Percentiles rank a stretch among this genome's conserved stretches.
Evolutionary conservation across 1,140 invertebrate genomes (phyloP).

Genomic region (Neodiprion lecontei): DNA sequence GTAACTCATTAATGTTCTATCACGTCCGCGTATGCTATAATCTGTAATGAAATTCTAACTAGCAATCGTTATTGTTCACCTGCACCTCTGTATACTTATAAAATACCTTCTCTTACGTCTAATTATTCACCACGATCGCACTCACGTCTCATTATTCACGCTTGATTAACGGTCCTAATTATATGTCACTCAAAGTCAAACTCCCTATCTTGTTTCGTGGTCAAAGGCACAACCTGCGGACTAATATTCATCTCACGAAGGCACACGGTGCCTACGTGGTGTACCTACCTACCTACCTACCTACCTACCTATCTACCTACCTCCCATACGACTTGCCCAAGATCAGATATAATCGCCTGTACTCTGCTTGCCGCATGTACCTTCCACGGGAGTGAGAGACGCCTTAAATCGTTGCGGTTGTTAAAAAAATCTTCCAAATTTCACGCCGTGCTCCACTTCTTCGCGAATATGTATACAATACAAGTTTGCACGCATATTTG

Average conservation of each 20-base stretch:
- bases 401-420: slow-evolving; percentile 3
- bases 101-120: slow-evolving; percentile 2
- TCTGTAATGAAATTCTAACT: slow-evolving; percentile 3
- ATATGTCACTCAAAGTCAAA: slow-evolving; percentile 7
- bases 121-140: not conserved
- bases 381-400: not conserved
- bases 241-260: slow-evolving; percentile 1
- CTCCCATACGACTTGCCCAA: slow-evolving; percentile 6
- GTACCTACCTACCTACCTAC: no score
- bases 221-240: not conserved
- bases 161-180: slow-evolving; percentile 5
- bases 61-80: slow-evolving; percentile 7
- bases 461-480: slow-evolving; percentile 1
- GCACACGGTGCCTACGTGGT: not conserved
- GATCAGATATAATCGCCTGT: slow-evolving; percentile 1
- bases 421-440: not conserved
- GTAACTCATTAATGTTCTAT: not conserved
- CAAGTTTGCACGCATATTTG: not conserved
- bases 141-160: slow-evolving; percentile 7
- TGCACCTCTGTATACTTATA: not conserved
- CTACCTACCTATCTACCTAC: not conserved
- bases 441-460: slow-evolving; percentile 4
- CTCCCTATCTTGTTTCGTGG: slow-evolving; percentile 7
- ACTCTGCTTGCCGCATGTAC: not conserved
- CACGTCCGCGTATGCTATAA: not conserved